Evolutionary conservation across 2,113 vertebrate genomes (phyloP).

Genomic region (Spheniscus mendiculus): DNA sequence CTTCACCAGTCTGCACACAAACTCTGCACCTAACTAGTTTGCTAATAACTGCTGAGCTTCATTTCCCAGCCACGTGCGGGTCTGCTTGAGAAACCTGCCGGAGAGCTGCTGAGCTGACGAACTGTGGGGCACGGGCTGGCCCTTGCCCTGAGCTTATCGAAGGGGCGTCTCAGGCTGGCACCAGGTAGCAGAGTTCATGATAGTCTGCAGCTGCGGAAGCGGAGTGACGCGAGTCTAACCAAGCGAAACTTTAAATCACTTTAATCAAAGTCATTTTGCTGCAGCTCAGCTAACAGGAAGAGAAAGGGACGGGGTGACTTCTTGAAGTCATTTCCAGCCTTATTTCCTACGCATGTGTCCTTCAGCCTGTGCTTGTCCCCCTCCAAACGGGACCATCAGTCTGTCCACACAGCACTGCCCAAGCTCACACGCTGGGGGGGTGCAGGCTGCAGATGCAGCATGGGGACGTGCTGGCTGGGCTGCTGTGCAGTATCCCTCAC

Average conservation of each 20-base stretch:
- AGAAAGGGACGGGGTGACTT: not conserved
- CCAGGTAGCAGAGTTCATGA: fast-evolving
- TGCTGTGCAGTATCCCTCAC: fast-evolving
- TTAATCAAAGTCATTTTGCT: not conserved
- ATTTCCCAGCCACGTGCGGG: fast-evolving
- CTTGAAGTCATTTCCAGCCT: not conserved
- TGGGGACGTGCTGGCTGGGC: not conserved
- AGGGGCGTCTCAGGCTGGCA: not conserved
- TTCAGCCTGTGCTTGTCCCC: not conserved
- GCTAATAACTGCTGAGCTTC: not conserved
- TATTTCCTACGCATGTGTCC: fast-evolving
- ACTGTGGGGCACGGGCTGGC: fast-evolving
- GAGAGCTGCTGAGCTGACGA: not conserved
- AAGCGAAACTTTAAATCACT: fast-evolving
- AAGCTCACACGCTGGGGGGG: fast-evolving
- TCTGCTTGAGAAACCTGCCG: fast-evolving
- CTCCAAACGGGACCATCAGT: fast-evolving
- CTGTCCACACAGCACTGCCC: fast-evolving
- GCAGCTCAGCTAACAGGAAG: not conserved
- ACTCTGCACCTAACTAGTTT: not conserved
- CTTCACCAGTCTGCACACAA: not conserved
- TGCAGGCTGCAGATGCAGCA: too few species aligned
- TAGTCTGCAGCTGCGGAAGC: not conserved
- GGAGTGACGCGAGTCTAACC: not conserved
- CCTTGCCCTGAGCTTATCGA: not conserved